Base-by-base conservation (phyloP, 2,888 invertebrate genomes). In the Pyrochroa serraticornis region DNA sequence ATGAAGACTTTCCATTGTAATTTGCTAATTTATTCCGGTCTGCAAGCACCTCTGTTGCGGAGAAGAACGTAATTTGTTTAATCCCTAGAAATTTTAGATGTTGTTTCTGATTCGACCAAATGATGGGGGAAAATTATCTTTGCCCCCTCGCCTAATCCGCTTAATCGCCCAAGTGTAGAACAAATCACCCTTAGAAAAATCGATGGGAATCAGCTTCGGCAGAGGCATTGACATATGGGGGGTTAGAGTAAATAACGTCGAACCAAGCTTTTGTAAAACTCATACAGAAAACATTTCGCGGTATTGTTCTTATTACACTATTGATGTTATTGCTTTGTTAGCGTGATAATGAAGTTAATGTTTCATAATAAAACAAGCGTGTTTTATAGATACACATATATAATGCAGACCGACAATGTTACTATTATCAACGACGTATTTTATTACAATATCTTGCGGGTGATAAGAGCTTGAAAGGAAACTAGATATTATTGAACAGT, bases 311-410 rank as follows among this genome's bases (percentile, higher is more conserved):
- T 9, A 43, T 43, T 12, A n/a, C 10, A 47, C 10, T 42, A 42
- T 42, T 30, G 32, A 30, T 12, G n/a, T 53, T 52, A 46, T 50
- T 45, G 50, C 45, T 56, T 56, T 56, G 49, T 56, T 51, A 35
- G 7, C 33, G 13, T 42, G 47, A 58, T 51, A 57, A 51, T 48
- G 42, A 48, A 32, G 48, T 43, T 48, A 48, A 55, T 47, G 58
- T 58, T 57, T 58, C 47, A 58, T 58, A 48, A 48, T 37, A 58
- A 58, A 57, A 43, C 36, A 42, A 46, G 55, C 32, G 48, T 43
- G 48, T 48, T 53, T 34, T 47, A 55, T n/a, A n/a, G n/a, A n/a
- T n/a, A 7, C 14, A 9, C 6, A 6, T 54, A 47, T 38, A 54
- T 45, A 13, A 54, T 30, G 8, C 38, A 22, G 13, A 35, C 31